Evolutionary conservation across 2,888 invertebrate species (phyloP), one percentile per base, ranked within the genome.

Genomic region (Aleiodes alternator): DNA sequence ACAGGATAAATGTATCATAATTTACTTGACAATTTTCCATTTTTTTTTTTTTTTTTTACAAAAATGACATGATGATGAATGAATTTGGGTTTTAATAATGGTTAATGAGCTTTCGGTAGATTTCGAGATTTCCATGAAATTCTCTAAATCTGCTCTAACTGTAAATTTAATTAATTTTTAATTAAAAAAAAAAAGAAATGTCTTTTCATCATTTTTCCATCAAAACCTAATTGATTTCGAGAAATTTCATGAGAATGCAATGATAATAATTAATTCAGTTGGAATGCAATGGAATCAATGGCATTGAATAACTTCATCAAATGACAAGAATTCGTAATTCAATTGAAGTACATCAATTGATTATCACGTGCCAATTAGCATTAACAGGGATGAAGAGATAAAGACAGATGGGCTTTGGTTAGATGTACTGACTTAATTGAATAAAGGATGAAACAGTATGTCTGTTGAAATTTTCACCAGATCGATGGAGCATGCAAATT

Each of bases 401-500:
- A 43, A 66, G 66, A 66, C 66, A 50, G 66, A 71, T 66, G 75
- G 66, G 66, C 31, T 57, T 50, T 66, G 55, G 72, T 38, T 23
- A 70, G 51, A 50, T 51, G 59, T 43, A 66, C 14, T n/a, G 61
- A 38, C 48, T 75, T 72, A 76, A 76, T 76, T 72, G 59, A 76
- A 76, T 76, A 76, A 72, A 69, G 53, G 55, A 76, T 69, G 48
- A 69, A 23, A 69, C 50, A 29, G 55, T 55, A n/a, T 43, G 48
- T 29, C 55, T 53, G 59, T 50, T 71, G 29, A 68, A 68, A 23
- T 51, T 51, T 34, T 50, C 29, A 12, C 57, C 59, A 64, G 76
- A 72, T 71, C 70, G 69, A 75, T 77, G 61, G 71, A 76, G 68
- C 70, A 76, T 76, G 75, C 73, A 75, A 78, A 79, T 78, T 68